Evolutionary conservation across 2,888 invertebrate species (phyloP).

Genomic region (Thecocarcelia acutangulata): DNA sequence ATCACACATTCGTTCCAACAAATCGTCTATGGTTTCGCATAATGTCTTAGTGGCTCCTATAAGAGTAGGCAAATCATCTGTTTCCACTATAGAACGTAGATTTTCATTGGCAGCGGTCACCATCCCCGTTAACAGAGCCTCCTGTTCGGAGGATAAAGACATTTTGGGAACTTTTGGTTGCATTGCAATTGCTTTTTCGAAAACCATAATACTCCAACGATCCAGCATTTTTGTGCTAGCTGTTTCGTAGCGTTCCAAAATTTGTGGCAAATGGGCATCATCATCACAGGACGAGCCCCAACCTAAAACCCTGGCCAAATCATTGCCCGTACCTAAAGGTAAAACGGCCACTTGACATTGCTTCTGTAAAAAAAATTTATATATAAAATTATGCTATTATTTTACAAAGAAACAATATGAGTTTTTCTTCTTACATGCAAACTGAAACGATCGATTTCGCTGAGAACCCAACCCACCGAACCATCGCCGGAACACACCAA

Average conservation of each 20-base stretch:
- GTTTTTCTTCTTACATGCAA: slow-evolving; percentile 90
- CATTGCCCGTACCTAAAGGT: slow-evolving; percentile 97
- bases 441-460: slow-evolving; percentile 96
- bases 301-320: slow-evolving; percentile 95
- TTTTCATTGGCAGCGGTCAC: slow-evolving; percentile 90
- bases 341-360: slow-evolving; percentile 97
- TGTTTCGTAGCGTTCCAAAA: slow-evolving; percentile 96
- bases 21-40: slow-evolving; percentile 90
- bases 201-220: slow-evolving; percentile 98
- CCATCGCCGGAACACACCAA: slow-evolving; percentile 99
- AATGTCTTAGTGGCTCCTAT: slow-evolving; percentile 88
- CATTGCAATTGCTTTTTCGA: slow-evolving; percentile 88
- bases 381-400: not conserved
- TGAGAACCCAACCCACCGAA: slow-evolving; percentile 98
- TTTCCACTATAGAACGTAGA: slow-evolving; percentile 92
- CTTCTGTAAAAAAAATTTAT: slow-evolving; percentile 84
- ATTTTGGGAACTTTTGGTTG: slow-evolving; percentile 82
- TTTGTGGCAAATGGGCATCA: slow-evolving; percentile 94
- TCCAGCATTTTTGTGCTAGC: slow-evolving; percentile 99
- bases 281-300: slow-evolving; percentile 99
- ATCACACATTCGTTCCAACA: slow-evolving; percentile 85
- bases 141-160: slow-evolving; percentile 82
- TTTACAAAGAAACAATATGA: not conserved
- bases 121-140: slow-evolving; percentile 85
- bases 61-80: slow-evolving; percentile 88